Base-by-base conservation (phyloP, 2,888 invertebrate species). In the Sinohyriopsis cumingii region DNA sequence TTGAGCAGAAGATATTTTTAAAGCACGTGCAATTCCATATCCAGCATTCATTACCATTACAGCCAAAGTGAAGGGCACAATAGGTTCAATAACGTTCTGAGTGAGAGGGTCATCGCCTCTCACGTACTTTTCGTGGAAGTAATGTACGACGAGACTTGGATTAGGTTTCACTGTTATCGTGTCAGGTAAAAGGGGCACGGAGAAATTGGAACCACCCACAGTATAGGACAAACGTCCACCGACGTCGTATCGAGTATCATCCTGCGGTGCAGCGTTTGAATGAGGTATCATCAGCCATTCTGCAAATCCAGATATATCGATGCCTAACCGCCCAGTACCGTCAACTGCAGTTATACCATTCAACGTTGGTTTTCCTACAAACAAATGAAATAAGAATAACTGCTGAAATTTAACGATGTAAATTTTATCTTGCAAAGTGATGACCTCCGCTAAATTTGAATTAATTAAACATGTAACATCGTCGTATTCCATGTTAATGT, bases 101-200 rank as follows among this genome's bases (percentile, higher is more conserved):
- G 84, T 84, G 28, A 84, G 67, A 0, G 83, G 80, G 64, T 84
- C 82, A 69, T 84, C 83, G 25, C 80, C 77, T 59, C 70, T 60
- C 19, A 84, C 81, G 70, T 77, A 82, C 65, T 82, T 83, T 61
- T 83, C 84, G 62, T 79, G 77, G 72, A 84, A 84, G 62, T 84
- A 84, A 65, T 82, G 75, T 3, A 83, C 73, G 18, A 71, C 62
- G 18, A 84, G 78, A 55, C 74, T 75, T 28, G 84, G 83, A 54
- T 84, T 81, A 33, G 84, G 83, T 69, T 77, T 82, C 5, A 84
- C 83, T 19, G 81, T 81, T 33, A 84, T 80, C 15, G 79, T 81
- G 59, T 82, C 83, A 7, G 84, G 83, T 19, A 81, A 70, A n/a
- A 84, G 71, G 3, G 77, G 75, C 19, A 79, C 72, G n/a, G 79